phyloP scores from a whole-genome alignment of 2,113 vertebrate species.

The western clawed frog (Xenopus tropicalis) region UCB_Xtro_10.0 CM004448.2:106250001-106250500 shows the following conservation, averaged over 20 bases:
- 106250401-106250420: slow-evolving; percentile 8
- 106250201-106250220: slow-evolving; percentile 2
- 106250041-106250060: background rate
- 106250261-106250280: background rate
- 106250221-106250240: background rate
- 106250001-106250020: too few species aligned
- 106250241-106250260: background rate
- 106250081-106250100: slow-evolving; percentile 21
- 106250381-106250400: background rate
- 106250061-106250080: background rate
- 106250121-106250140: slow-evolving; percentile 1
- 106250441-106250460: background rate
- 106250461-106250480: background rate
- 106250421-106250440: background rate
- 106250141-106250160: slow-evolving; percentile 33
- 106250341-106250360: background rate
- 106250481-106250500: too few species aligned
- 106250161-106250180: slow-evolving; percentile 36
- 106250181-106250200: slow-evolving; percentile 12
- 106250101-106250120: slow-evolving; percentile 13
- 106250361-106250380: background rate
- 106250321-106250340: background rate
- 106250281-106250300: slow-evolving; percentile 18
- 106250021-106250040: too few species aligned
- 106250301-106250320: background rate